Conservation (phyloP, 2,797 vertebrate genomes). For the Oceanodroma leucorhoa region DNA sequence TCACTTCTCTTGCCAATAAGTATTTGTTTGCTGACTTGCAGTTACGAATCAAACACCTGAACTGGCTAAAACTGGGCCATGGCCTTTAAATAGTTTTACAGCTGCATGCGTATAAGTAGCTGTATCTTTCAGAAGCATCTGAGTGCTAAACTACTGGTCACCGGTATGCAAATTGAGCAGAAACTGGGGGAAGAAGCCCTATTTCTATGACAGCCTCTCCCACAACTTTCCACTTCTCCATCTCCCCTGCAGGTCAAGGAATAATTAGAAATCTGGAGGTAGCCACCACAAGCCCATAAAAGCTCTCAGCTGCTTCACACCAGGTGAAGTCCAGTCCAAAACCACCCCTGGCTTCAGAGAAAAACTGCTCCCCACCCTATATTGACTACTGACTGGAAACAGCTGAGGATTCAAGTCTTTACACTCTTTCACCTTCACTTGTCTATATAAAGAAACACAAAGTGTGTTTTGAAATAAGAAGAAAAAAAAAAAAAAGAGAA, state of each 20-base stretch:
- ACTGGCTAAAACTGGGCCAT: not conserved
- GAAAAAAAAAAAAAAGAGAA: not conserved
- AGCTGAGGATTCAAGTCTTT: not conserved
- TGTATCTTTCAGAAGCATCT: not conserved
- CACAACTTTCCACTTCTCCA: not conserved
- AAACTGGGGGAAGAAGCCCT: not conserved
- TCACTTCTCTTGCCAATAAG: not conserved
- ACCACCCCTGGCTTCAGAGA: not conserved
- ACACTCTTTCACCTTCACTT: not conserved
- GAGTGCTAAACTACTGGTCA: not conserved
- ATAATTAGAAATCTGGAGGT: not conserved
- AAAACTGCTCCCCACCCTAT: not conserved
- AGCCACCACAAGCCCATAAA: not conserved
- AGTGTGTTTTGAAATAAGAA: not conserved
- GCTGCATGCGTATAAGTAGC: not conserved
- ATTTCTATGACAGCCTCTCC: not conserved
- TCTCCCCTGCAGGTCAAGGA: not conserved
- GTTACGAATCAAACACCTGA: not conserved
- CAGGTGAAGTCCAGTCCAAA: not conserved
- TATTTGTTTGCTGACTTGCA: not conserved
- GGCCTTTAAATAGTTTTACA: not conserved
- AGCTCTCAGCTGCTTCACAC: not conserved
- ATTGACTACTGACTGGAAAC: not conserved
- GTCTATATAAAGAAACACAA: not conserved
- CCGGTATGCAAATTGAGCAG: conserved; percentile 13